Evolutionary conservation across 2,113 vertebrate species (phyloP), one percentile per base, ranked within the genome.

Genomic region (Chrysochloris asiatica): DNA sequence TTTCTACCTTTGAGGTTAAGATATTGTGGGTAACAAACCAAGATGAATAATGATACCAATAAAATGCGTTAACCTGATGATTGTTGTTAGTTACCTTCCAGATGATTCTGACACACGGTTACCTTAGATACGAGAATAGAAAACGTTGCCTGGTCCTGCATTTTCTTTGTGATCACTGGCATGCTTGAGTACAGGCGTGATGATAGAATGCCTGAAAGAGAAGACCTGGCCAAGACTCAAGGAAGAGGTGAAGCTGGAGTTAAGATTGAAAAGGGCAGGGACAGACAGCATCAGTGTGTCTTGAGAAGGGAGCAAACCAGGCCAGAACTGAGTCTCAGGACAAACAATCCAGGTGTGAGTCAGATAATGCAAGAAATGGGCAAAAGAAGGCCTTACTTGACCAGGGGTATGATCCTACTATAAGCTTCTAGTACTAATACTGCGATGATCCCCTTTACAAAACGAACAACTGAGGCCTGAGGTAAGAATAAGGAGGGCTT

Each of bases 171-270:
- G 33, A 36, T 36, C 16, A 38, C 5, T 16, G n/a, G 36, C 19
- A 7, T 38, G n/a, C 67, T 38, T 69, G 36, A 69, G 36, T 38
- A 69, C 19, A 21, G 21, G n/a, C 12, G 17, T 47, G 33, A 19
- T 45, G 30, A 43, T 6, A 9, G 54, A 61, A 26, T 12, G 8
- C 22, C 30, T 22, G 4, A 43, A 45, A 1, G 11, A n/a, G 22
- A 24, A 0, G 16, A 1, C 48, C 1, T 1, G n/a, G 56, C 6
- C 48, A 72, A 43, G 17, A 4, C 16, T 41, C 1, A 9, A n/a
- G 5, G 8, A 77, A 9, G 36, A 11, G 0, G 36, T 0, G 2
- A 73, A 33, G 75, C 48, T 33, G 2, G 52, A 30, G 63, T 1
- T 0, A 76, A 56, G 11, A 38, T 22, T 17, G 67, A 38, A 69